Evolutionary conservation across 2,113 vertebrate genomes (phyloP).

Genomic region (Plecturocebus donacophilus): DNA sequence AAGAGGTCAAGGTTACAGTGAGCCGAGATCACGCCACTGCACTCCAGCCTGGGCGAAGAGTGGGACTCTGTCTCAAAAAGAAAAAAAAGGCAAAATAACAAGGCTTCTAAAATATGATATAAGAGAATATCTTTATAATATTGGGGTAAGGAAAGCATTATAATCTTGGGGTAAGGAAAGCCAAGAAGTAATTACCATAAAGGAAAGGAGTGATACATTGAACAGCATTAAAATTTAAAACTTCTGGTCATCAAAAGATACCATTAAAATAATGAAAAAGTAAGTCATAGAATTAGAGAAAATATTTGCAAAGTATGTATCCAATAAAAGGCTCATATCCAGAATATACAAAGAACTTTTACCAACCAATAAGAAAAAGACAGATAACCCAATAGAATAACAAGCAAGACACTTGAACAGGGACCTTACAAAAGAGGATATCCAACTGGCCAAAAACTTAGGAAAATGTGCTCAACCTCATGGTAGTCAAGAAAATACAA

Average conservation of each 20-base stretch:
- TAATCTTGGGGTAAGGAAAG: not conserved
- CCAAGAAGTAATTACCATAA: not conserved
- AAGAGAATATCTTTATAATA: not conserved
- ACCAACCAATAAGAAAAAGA: not conserved
- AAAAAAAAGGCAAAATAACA: not conserved
- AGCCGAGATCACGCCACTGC: not conserved
- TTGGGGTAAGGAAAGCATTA: not conserved
- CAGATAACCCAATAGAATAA: not conserved
- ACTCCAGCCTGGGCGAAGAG: not conserved
- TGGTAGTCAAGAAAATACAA: conserved; percentile 3
- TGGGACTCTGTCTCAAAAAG: not conserved
- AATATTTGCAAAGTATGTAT: not conserved
- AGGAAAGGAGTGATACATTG: not conserved
- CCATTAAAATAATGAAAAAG: not conserved
- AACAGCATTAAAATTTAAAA: conserved; percentile 7
- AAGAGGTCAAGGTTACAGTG: not conserved
- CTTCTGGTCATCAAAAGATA: not conserved
- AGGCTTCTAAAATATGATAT: not conserved
- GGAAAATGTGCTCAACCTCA: not conserved
- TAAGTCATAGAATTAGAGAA: not conserved
- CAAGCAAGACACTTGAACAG: not conserved
- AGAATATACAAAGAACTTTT: not conserved
- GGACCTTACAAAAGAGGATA: not conserved
- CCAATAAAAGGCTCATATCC: not conserved
- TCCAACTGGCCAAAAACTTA: not conserved